These are phyloP conservation scores for Cepaea nemoralis DNA, from an alignment of 1,140 invertebrate species.

Conservation along the genomic window DNA sequence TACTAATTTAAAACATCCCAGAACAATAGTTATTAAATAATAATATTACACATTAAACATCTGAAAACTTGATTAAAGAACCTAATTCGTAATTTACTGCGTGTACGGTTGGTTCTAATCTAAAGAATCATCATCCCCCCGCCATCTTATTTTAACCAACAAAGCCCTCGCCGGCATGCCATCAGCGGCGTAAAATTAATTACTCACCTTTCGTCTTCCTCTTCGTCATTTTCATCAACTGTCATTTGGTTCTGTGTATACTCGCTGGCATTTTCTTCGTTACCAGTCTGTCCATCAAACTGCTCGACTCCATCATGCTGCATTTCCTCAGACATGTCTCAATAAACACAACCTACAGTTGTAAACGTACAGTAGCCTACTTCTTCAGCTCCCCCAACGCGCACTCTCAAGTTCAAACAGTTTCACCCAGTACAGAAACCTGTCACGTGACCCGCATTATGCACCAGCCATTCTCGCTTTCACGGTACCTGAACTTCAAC, in stretches of 20 bases:
- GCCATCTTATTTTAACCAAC: not conserved
- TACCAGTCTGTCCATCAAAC: constrained; percentile 22
- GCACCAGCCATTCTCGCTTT: not conserved
- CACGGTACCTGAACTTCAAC: too few relatives aligned
- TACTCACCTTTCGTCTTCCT: constrained; percentile 48
- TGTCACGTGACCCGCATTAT: not conserved
- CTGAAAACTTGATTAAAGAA: too few relatives aligned
- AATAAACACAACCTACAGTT: too few relatives aligned
- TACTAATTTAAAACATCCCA: too few relatives aligned
- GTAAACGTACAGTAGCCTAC: too few relatives aligned
- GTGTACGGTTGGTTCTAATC: too few relatives aligned
- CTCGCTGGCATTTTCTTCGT: constrained; percentile 26
- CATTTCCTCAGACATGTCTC: constrained; percentile 36
- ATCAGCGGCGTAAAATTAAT: not conserved
- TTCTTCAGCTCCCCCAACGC: not conserved
- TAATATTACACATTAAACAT: too few relatives aligned
- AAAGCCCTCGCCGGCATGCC: not conserved
- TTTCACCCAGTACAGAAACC: not conserved
- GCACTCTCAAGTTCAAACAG: not conserved
- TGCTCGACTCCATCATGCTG: constrained; percentile 28
- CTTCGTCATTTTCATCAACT: constrained; percentile 31
- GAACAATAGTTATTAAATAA: too few relatives aligned
- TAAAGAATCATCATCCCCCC: too few relatives aligned
- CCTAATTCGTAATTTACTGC: too few relatives aligned
- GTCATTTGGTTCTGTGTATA: constrained; percentile 13